Conservation (phyloP, 2,797 vertebrate species). For the Danio aesculapii region DNA sequence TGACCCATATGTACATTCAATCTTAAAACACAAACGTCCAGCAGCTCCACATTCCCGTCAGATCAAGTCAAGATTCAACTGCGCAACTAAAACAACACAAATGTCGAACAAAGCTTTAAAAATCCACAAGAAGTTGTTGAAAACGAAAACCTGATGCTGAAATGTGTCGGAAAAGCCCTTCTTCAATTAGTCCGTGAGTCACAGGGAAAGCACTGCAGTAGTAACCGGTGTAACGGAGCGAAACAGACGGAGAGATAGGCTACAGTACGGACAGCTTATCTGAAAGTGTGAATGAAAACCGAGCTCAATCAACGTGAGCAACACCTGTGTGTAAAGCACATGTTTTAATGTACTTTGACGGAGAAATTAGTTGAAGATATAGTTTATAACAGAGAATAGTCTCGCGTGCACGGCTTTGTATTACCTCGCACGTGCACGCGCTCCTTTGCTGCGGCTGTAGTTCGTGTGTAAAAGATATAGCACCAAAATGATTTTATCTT, state of each 20-base stretch:
- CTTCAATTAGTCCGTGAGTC: constrained; percentile 13
- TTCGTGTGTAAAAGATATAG: not conserved
- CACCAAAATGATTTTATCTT: not conserved
- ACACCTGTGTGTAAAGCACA: constrained; percentile 19
- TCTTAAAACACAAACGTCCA: not conserved
- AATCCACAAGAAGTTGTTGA: not conserved
- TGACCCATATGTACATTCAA: not conserved
- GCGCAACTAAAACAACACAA: not conserved
- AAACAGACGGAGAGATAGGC: not conserved
- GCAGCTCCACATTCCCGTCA: not conserved
- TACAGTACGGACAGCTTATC: constrained; percentile 1
- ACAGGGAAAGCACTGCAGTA: constrained; percentile 62
- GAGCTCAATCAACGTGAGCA: constrained; percentile 3
- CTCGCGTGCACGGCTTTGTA: constrained; percentile 17
- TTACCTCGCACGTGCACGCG: constrained; percentile 35
- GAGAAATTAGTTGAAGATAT: not conserved
- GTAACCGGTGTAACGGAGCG: constrained; percentile 27
- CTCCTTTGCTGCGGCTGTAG: constrained; percentile 34
- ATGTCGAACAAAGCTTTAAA: not conserved
- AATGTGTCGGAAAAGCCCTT: not conserved
- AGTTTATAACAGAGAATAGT: not conserved
- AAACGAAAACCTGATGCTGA: not conserved
- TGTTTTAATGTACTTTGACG: constrained; percentile 3
- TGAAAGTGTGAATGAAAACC: constrained; percentile 68
- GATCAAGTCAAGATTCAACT: not conserved